Evolutionary conservation across 2,888 invertebrate genomes (phyloP), one percentile per base, ranked within the genome.

Genomic region (Trisateles emortualis): DNA sequence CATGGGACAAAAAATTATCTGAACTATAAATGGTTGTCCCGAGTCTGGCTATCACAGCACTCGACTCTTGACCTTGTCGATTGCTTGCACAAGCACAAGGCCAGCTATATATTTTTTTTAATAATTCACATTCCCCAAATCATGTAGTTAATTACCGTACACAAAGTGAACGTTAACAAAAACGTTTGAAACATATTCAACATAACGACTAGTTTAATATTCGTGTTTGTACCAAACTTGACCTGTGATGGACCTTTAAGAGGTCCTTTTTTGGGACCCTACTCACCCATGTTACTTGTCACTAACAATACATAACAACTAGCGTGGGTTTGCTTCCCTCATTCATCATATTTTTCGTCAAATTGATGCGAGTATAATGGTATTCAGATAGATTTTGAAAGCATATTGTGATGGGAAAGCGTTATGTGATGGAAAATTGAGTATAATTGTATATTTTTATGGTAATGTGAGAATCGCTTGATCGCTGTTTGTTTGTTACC

Each of bases 241-340:
- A 64, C 67, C 63, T 58, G 45, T 33, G 19, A 38, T 40, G 10
- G 51, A 52, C 43, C 52, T 55, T 53, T 48, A 26, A 5, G 14
- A 43, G 43, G 11, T 41, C 26, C 46, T 42, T 56, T 64, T 69
- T 64, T 43, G 29, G 32, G 9, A n/a, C 42, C 43, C 46, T 24
- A 17, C 40, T 48, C 52, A 69, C 68, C 68, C 68, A 45, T 56
- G 70, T 69, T 66, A 69, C 39, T 49, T 51, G 70, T 61, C 70
- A 67, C 35, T 29, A 39, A 67, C 64, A 69, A 69, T 67, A 53
- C 55, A 42, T 45, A 58, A 53, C 58, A 57, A 43, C 42, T 53
- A 50, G 35, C 19, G 29, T 38, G 38, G 39, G 51, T 53, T 35
- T 11, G 51, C 35, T 35, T 36, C 43, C 38, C 16, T 38, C 46